Conservation (phyloP, 2,888 invertebrate genomes). For the Agrochola lota region DNA sequence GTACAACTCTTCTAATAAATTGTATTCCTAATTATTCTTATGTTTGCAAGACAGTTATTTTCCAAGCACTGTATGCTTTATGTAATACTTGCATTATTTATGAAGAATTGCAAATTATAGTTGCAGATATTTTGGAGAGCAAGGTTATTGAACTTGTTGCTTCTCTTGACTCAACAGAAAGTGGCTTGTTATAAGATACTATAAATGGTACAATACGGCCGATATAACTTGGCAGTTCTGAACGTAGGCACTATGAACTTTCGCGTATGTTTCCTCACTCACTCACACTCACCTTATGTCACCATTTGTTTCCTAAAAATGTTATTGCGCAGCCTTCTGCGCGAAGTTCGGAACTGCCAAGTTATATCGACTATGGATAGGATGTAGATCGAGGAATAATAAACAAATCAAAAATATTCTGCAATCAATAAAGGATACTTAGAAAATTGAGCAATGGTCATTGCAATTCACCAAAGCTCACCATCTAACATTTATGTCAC, state of each 20-base stretch:
- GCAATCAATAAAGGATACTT: background rate
- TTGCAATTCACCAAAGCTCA: background rate
- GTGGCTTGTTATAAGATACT: background rate
- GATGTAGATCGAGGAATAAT: background rate
- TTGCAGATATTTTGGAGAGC: constrained; percentile 14
- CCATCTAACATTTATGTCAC: background rate
- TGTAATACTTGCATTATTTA: constrained; percentile 34
- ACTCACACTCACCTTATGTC: too few relatives aligned
- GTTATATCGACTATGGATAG: too few relatives aligned
- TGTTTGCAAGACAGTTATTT: constrained; percentile 16
- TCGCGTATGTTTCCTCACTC: too few relatives aligned
- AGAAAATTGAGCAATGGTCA: background rate
- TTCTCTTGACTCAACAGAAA: background rate
- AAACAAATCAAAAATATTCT: background rate
- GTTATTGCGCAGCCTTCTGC: too few relatives aligned
- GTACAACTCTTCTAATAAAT: constrained; percentile 31
- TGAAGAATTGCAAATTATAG: constrained; percentile 12
- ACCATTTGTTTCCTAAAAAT: too few relatives aligned
- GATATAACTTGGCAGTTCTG: too few relatives aligned
- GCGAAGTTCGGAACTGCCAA: too few relatives aligned
- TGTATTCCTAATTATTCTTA: constrained; percentile 41
- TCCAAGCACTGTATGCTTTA: constrained; percentile 27
- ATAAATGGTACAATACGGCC: background rate
- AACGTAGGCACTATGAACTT: too few relatives aligned
- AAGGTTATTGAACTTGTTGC: constrained; percentile 13